A percentile compares a stretch with the other conserved stretches of the same genome.
phyloP scores from a whole-genome alignment of 2,888 invertebrate genomes.

The Callinectes sapidus region DNA sequence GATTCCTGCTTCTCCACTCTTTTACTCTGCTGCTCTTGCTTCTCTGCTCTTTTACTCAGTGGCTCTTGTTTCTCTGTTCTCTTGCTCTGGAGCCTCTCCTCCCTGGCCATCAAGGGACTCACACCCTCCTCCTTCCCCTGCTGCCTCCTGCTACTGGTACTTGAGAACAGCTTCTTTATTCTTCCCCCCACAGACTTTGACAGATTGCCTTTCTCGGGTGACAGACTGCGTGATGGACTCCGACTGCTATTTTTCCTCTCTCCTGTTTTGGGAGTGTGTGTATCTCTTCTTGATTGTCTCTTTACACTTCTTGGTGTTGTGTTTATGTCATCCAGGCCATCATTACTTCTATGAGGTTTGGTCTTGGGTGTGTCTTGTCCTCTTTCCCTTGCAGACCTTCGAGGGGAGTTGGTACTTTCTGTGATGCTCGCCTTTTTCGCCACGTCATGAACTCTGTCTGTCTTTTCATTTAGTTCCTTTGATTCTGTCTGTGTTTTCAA shows the following conservation, averaged over 20 bases:
- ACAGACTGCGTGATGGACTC: neutral
- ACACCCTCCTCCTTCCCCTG: slow-evolving; percentile 10
- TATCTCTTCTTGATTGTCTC: neutral
- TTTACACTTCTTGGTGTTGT: neutral
- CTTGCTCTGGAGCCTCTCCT: neutral
- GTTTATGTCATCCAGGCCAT: neutral
- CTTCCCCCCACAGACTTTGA: neutral
- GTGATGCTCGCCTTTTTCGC: neutral
- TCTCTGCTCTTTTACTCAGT: neutral
- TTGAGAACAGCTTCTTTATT: neutral
- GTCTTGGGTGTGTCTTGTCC: neutral
- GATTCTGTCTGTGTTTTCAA: neutral
- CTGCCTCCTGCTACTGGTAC: neutral
- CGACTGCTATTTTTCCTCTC: neutral
- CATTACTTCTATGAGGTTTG: neutral
- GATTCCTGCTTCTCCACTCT: neutral
- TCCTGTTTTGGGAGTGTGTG: neutral
- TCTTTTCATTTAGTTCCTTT: neutral
- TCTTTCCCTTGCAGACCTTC: neutral
- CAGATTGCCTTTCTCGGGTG: neutral
- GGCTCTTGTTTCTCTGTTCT: neutral
- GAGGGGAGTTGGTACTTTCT: neutral
- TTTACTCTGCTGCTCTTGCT: neutral
- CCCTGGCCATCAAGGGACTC: slow-evolving; percentile 43
- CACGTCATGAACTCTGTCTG: neutral